Conservation (phyloP, 2,797 vertebrate genomes). For the Bovichtus diacanthus region DNA sequence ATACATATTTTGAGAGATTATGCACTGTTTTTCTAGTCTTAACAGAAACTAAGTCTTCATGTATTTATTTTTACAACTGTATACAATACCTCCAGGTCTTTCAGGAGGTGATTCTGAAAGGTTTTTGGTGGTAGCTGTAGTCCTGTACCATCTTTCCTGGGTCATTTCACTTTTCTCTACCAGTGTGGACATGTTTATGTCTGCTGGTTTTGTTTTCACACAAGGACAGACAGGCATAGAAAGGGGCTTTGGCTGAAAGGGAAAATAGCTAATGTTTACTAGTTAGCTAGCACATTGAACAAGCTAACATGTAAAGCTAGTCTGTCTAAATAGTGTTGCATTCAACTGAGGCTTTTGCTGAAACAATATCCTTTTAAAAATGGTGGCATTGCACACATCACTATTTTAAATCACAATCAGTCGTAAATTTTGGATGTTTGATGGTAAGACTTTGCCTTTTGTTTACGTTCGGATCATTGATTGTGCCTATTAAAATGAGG, state of each 20-base stretch:
- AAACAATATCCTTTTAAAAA: background rate
- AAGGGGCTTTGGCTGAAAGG: background rate
- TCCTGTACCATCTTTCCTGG: background rate
- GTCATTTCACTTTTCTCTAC: background rate
- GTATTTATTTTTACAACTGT: background rate
- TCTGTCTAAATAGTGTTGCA: background rate
- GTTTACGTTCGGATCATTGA: background rate
- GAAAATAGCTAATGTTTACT: background rate
- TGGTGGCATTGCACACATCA: background rate
- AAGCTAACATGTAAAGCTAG: background rate
- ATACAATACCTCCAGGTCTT: background rate
- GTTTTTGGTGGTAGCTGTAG: background rate
- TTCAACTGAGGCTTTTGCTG: background rate
- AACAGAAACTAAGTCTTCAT: background rate
- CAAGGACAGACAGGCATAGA: background rate
- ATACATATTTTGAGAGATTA: background rate
- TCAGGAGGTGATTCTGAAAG: background rate
- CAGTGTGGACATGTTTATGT: background rate
- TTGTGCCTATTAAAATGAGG: background rate
- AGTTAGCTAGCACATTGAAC: background rate
- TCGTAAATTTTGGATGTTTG: conserved; percentile 1
- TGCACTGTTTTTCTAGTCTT: no score
- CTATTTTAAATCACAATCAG: background rate
- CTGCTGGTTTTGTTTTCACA: background rate
- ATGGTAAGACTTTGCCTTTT: background rate